Percentiles rank a stretch among this genome's conserved stretches.
Evolutionary conservation across 2,888 invertebrate species (phyloP).

Genomic region (Lamellibrachia satsuma): DNA sequence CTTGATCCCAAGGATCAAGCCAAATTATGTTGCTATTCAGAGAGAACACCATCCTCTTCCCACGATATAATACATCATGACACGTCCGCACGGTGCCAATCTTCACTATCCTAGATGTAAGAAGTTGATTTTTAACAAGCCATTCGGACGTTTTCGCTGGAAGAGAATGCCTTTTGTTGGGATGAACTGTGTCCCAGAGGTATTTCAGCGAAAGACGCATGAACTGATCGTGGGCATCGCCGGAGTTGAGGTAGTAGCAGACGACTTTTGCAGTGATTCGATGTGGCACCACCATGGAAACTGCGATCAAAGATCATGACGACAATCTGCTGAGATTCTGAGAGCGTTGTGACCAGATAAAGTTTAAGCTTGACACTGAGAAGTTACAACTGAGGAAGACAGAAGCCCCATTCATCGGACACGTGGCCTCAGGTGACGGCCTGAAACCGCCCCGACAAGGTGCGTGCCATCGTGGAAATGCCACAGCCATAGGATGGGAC

Average conservation of each 20-base stretch:
- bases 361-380: conserved; percentile 26
- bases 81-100: conserved; percentile 41
- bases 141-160: conserved; percentile 44
- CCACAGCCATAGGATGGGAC: conserved; percentile 31
- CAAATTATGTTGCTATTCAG: conserved; percentile 18
- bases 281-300: conserved; percentile 28
- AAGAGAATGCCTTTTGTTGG: conserved; percentile 42
- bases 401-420: conserved; percentile 39
- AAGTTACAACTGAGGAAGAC: conserved; percentile 35
- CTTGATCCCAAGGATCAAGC: conserved; percentile 29
- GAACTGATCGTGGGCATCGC: conserved; percentile 41
- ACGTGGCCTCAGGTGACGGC: conserved; percentile 38
- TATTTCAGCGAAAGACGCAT: conserved; percentile 40
- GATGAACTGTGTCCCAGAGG: conserved; percentile 39
- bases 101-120: conserved; percentile 39
- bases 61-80: conserved; percentile 37
- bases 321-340: conserved; percentile 34
- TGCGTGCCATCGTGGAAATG: conserved; percentile 38
- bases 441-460: conserved; percentile 36
- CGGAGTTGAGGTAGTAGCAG: conserved; percentile 39
- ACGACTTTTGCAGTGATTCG: conserved; percentile 44
- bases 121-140: conserved; percentile 41
- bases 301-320: conserved; percentile 36
- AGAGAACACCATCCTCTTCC: conserved; percentile 24
- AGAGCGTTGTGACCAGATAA: conserved; percentile 31